Evolutionary conservation across 2,113 vertebrate species (phyloP).

Genomic region (Panthera tigris): DNA sequence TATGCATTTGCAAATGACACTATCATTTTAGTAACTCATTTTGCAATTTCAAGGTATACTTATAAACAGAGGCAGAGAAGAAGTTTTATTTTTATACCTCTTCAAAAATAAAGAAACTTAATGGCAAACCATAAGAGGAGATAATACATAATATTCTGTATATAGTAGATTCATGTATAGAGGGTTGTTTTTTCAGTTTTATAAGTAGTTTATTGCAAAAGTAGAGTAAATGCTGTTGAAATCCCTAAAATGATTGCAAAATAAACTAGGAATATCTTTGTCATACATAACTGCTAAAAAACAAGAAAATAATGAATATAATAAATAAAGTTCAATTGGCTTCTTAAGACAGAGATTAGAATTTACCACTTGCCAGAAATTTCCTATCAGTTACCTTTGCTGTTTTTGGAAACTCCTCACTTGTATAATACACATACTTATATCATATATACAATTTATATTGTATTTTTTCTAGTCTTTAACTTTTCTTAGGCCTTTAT

Average conservation of each 20-base stretch:
- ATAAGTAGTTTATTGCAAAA: not conserved
- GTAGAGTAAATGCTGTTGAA: not conserved
- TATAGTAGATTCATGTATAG: not conserved
- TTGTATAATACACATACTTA: not conserved
- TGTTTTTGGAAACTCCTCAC: not conserved
- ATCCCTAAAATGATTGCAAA: not conserved
- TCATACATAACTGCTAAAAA: not conserved
- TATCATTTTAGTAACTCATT: not conserved
- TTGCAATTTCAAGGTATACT: not conserved
- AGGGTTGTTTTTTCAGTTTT: not conserved
- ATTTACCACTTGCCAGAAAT: not conserved
- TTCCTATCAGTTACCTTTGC: not conserved
- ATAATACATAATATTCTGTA: not conserved
- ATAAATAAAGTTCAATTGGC: not conserved
- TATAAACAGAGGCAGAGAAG: not conserved
- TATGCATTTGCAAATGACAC: not conserved
- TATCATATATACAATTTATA: not conserved
- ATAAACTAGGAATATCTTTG: not conserved
- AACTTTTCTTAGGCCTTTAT: not conserved
- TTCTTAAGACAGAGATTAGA: not conserved
- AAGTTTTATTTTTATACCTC: not conserved
- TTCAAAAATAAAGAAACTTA: not conserved
- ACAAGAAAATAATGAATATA: not conserved
- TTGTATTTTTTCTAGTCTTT: not conserved
- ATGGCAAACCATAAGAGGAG: not conserved